Evolutionary conservation across 2,888 invertebrate species (phyloP), one percentile per base, ranked within the genome.

Genomic region (Acanthopleura granulata): DNA sequence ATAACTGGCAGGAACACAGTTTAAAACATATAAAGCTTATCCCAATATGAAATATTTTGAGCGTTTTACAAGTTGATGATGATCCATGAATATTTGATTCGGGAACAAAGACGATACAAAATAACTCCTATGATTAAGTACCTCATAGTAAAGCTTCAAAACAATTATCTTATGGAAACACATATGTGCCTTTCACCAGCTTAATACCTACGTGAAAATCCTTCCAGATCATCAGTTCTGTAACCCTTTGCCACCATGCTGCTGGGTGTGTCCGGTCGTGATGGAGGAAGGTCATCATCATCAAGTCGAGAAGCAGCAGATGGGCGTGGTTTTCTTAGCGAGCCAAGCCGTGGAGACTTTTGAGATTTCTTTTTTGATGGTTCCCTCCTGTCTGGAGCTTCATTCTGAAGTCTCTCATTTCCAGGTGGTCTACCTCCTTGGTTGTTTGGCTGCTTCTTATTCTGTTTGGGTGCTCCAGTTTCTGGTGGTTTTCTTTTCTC

Each of bases 181-280:
- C n/a, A n/a, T n/a, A n/a, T n/a, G n/a, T n/a, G n/a, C n/a, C n/a
- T n/a, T n/a, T n/a, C n/a, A n/a, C n/a, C n/a, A n/a, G n/a, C n/a
- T n/a, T 22, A 62, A 18, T n/a, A 62, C 62, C 22, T 22, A 62
- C 62, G 62, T 15, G 62, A 62, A 15, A 62, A 62, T n/a, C n/a
- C n/a, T 62, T 62, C 62, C 62, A 62, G 15, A 22, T 62, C 62
- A 62, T 62, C 62, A 62, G 25, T 22, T 62, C 62, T 62, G 22
- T 18, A n/a, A 22, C n/a, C 62, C 62, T 22, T 62, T 62, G 62
- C 15, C 15, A 22, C 62, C 15, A 62, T 22, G 25, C 29, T 70
- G 70, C 12, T 70, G 14, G 70, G 70, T 30, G 70, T 70, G 22
- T 70, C 70, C 16, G 70, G 70, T 70, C 70, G 25, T 14, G 70